Percentiles rank a stretch among this genome's conserved stretches.
phyloP scores from a whole-genome alignment of 2,113 vertebrate species.

The Donacobius atricapilla region DNA sequence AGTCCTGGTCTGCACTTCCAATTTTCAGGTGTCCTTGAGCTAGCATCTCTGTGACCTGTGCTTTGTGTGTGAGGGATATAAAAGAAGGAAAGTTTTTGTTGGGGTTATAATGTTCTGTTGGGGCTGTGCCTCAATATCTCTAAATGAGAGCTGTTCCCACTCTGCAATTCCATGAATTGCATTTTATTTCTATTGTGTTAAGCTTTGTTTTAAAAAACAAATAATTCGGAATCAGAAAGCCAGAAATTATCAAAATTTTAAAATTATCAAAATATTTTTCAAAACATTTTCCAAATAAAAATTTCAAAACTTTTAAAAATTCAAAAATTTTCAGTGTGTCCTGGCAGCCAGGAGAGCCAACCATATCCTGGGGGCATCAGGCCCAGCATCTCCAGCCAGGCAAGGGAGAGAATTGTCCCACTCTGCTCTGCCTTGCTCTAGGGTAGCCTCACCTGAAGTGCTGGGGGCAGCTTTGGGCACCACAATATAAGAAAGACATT shows the following conservation, averaged over 20 bases:
- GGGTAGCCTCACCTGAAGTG: rapidly evolving
- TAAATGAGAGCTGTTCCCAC: neutral
- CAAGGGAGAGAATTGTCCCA: neutral
- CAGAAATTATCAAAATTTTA: neutral
- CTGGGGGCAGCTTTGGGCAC: neutral
- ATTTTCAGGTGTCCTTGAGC: neutral
- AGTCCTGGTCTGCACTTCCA: neutral
- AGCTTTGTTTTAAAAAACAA: neutral
- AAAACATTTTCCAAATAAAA: neutral
- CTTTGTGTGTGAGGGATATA: neutral
- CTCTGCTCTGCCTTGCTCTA: neutral
- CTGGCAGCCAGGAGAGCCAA: neutral
- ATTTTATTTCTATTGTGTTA: neutral
- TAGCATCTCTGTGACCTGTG: neutral
- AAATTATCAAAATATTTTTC: neutral
- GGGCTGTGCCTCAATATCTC: neutral
- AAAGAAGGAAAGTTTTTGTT: neutral
- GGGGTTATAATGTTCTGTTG: neutral
- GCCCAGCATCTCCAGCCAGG: neutral
- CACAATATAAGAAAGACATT: neutral
- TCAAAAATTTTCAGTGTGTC: neutral
- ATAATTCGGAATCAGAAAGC: neutral
- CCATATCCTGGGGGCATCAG: neutral
- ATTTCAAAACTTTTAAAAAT: neutral
- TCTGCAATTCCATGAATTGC: neutral